A percentile compares a stretch with the other conserved stretches of the same genome.
These are phyloP conservation scores for Caiman crocodilus DNA, from an alignment of 2,797 vertebrate species.

Conservation along the genomic window DNA sequence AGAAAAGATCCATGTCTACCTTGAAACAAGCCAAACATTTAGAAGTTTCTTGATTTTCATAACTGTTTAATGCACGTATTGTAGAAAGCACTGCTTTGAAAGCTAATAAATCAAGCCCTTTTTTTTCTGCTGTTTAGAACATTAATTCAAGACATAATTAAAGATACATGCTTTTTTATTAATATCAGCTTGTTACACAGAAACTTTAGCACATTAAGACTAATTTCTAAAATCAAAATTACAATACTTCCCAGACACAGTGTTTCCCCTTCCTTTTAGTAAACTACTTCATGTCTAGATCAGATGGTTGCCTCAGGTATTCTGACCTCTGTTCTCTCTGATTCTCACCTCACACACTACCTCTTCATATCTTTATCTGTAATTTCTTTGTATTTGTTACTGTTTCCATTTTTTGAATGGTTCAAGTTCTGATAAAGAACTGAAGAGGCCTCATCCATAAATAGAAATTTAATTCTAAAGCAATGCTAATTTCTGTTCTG, in stretches of 20 bases:
- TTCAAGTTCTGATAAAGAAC: background rate
- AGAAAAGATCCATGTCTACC: background rate
- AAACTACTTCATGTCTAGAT: too few species aligned
- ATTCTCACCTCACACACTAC: background rate
- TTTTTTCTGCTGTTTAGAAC: background rate
- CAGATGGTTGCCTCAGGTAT: background rate
- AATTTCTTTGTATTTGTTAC: background rate
- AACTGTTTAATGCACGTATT: background rate
- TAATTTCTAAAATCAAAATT: background rate
- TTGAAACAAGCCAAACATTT: background rate
- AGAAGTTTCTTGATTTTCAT: background rate
- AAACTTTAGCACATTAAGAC: background rate
- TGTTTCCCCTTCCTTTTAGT: background rate
- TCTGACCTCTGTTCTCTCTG: background rate
- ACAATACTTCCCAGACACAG: background rate
- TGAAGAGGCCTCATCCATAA: accelerated
- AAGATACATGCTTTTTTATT: background rate
- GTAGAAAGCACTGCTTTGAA: background rate
- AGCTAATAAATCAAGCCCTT: background rate
- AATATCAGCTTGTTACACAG: background rate
- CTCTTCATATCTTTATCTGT: too few species aligned
- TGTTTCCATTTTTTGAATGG: background rate
- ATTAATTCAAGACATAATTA: background rate
- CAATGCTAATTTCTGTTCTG: background rate
- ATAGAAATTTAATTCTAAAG: background rate